Evolutionary conservation across 2,797 vertebrate genomes (phyloP).

Genomic region (Champsocephalus esox): DNA sequence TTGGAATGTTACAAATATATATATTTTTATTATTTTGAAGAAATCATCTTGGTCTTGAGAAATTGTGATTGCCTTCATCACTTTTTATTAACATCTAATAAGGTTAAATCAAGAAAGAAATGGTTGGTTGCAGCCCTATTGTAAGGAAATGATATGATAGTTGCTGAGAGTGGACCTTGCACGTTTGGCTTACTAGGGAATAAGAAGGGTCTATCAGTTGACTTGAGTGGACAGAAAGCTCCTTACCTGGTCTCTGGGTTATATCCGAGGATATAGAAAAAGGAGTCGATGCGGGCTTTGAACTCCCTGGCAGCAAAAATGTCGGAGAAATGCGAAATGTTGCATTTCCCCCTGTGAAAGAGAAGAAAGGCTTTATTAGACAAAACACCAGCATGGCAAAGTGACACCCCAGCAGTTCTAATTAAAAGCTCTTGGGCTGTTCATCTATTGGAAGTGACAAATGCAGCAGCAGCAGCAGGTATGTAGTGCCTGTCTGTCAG

Average conservation of each 20-base stretch:
- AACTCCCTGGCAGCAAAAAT: slow-evolving; percentile 99
- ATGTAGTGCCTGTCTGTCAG: slow-evolving; percentile 60
- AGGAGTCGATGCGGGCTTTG: slow-evolving; percentile 97
- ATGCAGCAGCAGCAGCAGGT: slow-evolving; percentile 53
- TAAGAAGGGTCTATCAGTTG: not conserved
- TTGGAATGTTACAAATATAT: not conserved
- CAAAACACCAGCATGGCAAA: slow-evolving; percentile 48
- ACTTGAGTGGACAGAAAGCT: slow-evolving; percentile 14
- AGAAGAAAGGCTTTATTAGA: slow-evolving; percentile 70
- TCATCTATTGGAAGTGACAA: slow-evolving; percentile 56
- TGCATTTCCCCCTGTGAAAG: slow-evolving; percentile 95
- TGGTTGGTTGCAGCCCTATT: not conserved
- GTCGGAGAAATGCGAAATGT: slow-evolving; percentile 99
- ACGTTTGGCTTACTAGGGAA: not conserved
- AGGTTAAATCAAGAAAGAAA: not conserved
- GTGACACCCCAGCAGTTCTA: slow-evolving; percentile 36
- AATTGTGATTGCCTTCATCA: not conserved
- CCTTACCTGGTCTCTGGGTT: slow-evolving; percentile 99
- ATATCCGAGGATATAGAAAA: slow-evolving; percentile 99
- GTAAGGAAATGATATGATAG: not conserved
- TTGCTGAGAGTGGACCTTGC: not conserved
- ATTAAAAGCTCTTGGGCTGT: slow-evolving; percentile 48
- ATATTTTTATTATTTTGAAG: not conserved
- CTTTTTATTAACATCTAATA: not conserved
- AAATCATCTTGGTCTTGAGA: not conserved